phyloP scores from a whole-genome alignment of 2,113 vertebrate genomes.

The Hipposideros armiger region DNA sequence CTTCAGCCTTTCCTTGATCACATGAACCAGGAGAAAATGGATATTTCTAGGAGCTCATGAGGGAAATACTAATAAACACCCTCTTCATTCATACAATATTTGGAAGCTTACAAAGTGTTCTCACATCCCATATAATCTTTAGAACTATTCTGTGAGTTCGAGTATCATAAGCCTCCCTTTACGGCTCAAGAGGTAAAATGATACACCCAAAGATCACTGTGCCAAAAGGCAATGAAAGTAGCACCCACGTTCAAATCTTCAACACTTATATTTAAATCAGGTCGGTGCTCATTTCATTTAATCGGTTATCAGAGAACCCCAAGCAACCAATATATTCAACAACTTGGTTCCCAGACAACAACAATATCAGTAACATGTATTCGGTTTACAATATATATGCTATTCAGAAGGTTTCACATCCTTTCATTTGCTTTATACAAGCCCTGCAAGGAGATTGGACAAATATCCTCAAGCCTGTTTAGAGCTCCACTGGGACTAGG shows the following conservation, averaged over 20 bases:
- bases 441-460: background rate
- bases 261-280: background rate
- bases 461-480: background rate
- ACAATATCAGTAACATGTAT: background rate
- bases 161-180: background rate
- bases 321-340: background rate
- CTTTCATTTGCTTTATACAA: background rate
- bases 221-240: constrained; percentile 29
- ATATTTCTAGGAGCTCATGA: background rate
- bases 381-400: background rate
- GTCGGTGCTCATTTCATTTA: constrained; percentile 24
- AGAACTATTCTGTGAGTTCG: background rate
- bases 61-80: background rate
- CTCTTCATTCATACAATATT: constrained; percentile 5
- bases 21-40: background rate
- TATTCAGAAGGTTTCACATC: background rate
- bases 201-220: background rate
- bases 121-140: background rate
- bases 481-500: background rate
- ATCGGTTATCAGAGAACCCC: background rate
- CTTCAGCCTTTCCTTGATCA: background rate
- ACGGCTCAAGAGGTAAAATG: constrained; percentile 45
- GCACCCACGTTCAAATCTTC: background rate
- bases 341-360: background rate
- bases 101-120: constrained; percentile 29